phyloP scores from a whole-genome alignment of 2,113 vertebrate species.

The Myanophis thanlyinensis region DNA sequence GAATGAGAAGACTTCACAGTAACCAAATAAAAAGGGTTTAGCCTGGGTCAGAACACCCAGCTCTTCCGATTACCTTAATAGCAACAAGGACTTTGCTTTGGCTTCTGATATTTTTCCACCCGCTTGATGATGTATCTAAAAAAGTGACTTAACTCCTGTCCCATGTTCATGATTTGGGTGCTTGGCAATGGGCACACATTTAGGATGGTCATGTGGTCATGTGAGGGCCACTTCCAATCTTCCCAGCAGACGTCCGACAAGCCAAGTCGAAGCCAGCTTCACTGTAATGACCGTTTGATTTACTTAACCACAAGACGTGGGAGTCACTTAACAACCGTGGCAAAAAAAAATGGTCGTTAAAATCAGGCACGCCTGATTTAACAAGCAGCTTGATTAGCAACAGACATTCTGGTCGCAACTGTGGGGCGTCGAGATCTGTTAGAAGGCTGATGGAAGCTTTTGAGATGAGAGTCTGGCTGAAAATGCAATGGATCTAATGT shows the following conservation, averaged over 20 bases:
- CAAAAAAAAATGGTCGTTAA: neutral
- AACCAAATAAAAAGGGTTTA: too few relatives aligned
- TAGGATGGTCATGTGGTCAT: neutral
- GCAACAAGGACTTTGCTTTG: neutral
- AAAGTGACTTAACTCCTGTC: neutral
- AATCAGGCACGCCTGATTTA: neutral
- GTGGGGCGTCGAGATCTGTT: neutral
- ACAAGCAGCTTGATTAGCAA: neutral
- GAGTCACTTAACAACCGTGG: neutral
- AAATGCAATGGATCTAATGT: neutral
- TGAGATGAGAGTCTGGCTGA: neutral
- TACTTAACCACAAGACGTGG: too few relatives aligned
- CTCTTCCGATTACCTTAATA: neutral
- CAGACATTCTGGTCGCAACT: neutral
- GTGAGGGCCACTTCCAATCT: too few relatives aligned
- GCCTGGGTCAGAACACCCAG: too few relatives aligned
- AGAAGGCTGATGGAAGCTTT: neutral
- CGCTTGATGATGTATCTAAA: neutral
- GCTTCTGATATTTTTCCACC: neutral
- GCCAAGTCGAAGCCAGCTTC: neutral
- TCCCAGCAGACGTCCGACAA: too few relatives aligned
- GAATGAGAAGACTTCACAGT: too few relatives aligned
- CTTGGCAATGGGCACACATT: neutral
- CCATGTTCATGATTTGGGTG: neutral
- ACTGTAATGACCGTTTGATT: neutral